Evolutionary conservation across 2,888 invertebrate species (phyloP).

Genomic region (Physocephala rufipes): DNA sequence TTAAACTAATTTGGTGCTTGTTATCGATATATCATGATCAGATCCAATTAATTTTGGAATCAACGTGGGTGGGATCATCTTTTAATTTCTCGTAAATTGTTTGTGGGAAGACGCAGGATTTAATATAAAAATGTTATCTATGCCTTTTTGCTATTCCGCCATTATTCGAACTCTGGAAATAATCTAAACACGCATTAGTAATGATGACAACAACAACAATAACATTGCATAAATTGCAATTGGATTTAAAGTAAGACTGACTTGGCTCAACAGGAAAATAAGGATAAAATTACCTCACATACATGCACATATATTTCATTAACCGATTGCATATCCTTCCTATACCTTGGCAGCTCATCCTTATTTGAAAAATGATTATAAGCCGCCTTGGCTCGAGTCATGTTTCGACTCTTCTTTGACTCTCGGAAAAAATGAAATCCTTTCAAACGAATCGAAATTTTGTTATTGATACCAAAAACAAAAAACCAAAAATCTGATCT

Average conservation of each 20-base stretch:
- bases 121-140: no score
- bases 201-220: neutral
- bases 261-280: no score
- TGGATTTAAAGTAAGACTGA: no score
- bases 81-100: neutral
- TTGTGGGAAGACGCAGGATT: no score
- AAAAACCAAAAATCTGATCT: neutral
- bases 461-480: slow-evolving; percentile 42
- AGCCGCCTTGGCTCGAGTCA: slow-evolving; percentile 61
- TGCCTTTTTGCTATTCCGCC: neutral
- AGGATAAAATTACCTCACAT: no score
- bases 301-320: neutral
- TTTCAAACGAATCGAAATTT: slow-evolving; percentile 21
- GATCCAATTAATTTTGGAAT: no score
- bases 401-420: slow-evolving; percentile 13
- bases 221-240: neutral
- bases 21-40: no score
- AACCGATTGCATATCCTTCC: no score
- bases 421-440: slow-evolving; percentile 27
- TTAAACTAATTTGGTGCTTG: no score
- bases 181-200: no score
- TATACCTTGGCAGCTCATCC: slow-evolving; percentile 9
- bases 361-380: slow-evolving; percentile 46
- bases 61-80: slow-evolving; percentile 10
- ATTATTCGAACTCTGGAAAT: no score